Base-by-base conservation (phyloP, 92 coral and sea anemone genomes). In the Ricordea florida region DNA sequence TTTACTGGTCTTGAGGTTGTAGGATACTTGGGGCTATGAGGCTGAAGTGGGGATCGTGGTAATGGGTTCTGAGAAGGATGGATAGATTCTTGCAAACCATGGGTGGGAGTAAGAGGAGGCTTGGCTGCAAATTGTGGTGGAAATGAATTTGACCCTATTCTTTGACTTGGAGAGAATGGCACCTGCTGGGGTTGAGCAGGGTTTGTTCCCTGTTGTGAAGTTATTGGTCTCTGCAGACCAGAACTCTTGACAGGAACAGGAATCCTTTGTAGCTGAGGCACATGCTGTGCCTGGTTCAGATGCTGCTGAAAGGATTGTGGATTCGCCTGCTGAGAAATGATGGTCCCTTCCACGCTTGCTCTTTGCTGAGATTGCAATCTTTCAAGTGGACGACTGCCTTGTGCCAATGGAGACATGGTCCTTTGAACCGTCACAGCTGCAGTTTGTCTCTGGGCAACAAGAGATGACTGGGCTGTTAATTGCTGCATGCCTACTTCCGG, bases 151-250 rank as follows among this genome's bases (percentile, higher is more conserved):
- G 51, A 16, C 10, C 36, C 8, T 26, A 6, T 64, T 22, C 64
- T 52, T 10, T 52, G 76, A 9, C 28, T 52, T 13, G 76, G 65
- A n/a, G 52, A 35, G 15, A 43, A 31, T 28, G 64, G 75, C 51
- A 76, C 48, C 22, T 16, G 70, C n/a, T 34, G 70, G 10, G 47
- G 63, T 25, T 36, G 34, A 10, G 4, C 45, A 17, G 57, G 73
- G 3, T 47, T 33, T 16, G 69, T 22, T 30, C 21, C 28, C 57
- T 63, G 75, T 55, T 52, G 87, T 14, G 22, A 43, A 38, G 6
- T 9, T 13, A 15, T 38, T 36, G 34, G 75, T 31, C 91, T 84
- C 27, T 69, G 73, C 24, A 63, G 62, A 30, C 63, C 69, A 20
- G 86, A 40, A 27, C 50, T 52, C 33, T 51, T 62, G 26, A 51